These are phyloP conservation scores for Denticeps clupeoides DNA, from an alignment of 2,797 vertebrate genomes.

Conservation along the genomic window DNA sequence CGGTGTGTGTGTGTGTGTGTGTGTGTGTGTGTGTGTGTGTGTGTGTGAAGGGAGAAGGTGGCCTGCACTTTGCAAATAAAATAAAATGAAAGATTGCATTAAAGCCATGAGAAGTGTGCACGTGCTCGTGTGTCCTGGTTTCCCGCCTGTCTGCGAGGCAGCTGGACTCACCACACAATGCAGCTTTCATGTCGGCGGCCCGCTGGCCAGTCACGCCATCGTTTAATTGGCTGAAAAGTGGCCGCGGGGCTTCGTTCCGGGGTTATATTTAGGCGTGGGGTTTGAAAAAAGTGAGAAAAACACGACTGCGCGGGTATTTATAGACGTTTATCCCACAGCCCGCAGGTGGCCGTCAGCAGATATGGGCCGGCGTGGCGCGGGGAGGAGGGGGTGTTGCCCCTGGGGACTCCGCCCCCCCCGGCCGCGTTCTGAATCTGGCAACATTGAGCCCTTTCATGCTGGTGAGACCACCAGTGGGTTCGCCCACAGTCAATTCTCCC, in stretches of 20 bases:
- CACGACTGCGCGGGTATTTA: constrained; percentile 39
- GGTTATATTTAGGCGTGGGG: constrained; percentile 41
- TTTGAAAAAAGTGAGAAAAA: constrained; percentile 18
- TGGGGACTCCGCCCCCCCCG: constrained; percentile 20
- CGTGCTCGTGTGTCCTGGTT: constrained; percentile 17
- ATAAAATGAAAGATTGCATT: too few relatives aligned
- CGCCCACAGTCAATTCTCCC: too few relatives aligned
- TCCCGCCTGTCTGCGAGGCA: constrained; percentile 3
- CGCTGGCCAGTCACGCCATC: constrained; percentile 37
- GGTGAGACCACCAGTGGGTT: not conserved
- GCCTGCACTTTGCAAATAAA: too few relatives aligned
- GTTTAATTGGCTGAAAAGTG: constrained; percentile 47
- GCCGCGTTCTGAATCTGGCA: too few relatives aligned
- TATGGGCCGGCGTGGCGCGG: constrained; percentile 44
- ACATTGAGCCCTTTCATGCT: constrained; percentile 16
- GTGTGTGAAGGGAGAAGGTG: not conserved
- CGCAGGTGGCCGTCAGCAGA: too few relatives aligned
- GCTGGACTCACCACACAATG: constrained; percentile 33
- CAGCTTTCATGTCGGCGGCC: constrained; percentile 40
- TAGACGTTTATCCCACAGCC: too few relatives aligned
- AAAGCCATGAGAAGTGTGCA: too few relatives aligned
- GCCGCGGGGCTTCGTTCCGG: constrained; percentile 37
- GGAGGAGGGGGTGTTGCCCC: constrained; percentile 5
- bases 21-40: constrained; percentile 4
- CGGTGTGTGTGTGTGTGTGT: constrained; percentile 20